A percentile compares a stretch with the other conserved stretches of the same genome.
These are phyloP conservation scores for Synanthedon vespiformis DNA, from an alignment of 2,888 invertebrate species.

Conservation along the genomic window DNA sequence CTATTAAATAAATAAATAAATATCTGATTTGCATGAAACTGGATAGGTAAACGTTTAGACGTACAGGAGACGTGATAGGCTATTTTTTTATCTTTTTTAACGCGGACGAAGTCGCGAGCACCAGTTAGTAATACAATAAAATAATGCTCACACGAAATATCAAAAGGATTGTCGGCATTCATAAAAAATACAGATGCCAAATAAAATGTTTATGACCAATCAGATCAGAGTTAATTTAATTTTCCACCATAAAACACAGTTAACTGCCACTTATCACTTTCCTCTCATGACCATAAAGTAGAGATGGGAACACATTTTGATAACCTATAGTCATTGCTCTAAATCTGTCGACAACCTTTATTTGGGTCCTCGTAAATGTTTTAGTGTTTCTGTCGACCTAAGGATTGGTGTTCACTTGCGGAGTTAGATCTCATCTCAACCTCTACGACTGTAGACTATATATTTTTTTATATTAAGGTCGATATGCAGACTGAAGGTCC, in stretches of 20 bases:
- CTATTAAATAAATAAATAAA: no score
- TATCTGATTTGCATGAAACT: no score
- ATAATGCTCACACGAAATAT: no score
- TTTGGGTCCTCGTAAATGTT: conserved; percentile 47
- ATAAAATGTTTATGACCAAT: not conserved
- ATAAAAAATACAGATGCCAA: not conserved
- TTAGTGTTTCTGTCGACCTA: conserved; percentile 27
- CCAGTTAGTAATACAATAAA: no score
- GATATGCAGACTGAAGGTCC: not conserved
- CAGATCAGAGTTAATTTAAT: not conserved
- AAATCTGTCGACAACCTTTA: conserved; percentile 42
- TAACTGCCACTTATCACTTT: conserved; percentile 33
- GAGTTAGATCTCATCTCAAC: not conserved
- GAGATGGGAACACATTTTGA: conserved; percentile 37
- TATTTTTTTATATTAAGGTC: not conserved
- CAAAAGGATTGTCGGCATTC: not conserved
- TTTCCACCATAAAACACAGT: conserved; percentile 6
- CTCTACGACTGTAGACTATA: no score
- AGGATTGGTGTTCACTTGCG: conserved; percentile 20
- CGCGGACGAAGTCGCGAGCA: no score
- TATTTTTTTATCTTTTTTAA: no score
- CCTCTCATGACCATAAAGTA: conserved; percentile 27
- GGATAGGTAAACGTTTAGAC: no score
- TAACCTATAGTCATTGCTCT: conserved; percentile 27
- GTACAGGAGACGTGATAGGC: no score